Percentiles rank a stretch among this genome's conserved stretches.
phyloP scores from a whole-genome alignment of 2,888 invertebrate genomes.

The Pegoplata infirma region DNA sequence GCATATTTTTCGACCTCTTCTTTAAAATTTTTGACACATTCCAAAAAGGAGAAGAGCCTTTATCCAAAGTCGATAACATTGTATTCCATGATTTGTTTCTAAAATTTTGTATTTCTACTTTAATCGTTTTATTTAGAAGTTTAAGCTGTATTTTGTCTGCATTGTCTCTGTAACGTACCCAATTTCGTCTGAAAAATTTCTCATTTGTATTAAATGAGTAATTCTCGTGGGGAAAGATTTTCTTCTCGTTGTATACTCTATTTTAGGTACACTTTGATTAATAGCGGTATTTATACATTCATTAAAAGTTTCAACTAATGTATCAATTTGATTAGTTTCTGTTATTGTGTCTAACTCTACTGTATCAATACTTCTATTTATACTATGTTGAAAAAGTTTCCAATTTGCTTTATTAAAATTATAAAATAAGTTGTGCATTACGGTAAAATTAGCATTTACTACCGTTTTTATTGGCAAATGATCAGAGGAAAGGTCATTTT shows the following conservation, averaged over 20 bases:
- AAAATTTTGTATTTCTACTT: conserved; percentile 2
- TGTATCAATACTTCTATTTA: neutral
- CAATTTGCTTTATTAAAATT: conserved; percentile 11
- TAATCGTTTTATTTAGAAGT: neutral
- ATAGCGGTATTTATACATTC: neutral
- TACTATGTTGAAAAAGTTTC: neutral
- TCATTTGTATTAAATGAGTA: neutral
- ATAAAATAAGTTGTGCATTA: neutral
- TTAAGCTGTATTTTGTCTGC: conserved; percentile 1
- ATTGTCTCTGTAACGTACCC: conserved; percentile 1
- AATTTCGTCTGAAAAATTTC: neutral
- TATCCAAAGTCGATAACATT: conserved; percentile 15
- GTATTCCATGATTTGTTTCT: conserved; percentile 1
- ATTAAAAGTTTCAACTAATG: neutral
- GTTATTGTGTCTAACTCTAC: neutral
- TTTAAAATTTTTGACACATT: neutral
- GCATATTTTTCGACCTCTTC: neutral
- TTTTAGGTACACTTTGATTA: conserved; percentile 11
- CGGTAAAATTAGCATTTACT: conserved; percentile 9
- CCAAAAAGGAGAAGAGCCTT: conserved; percentile 2
- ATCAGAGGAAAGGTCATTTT: conserved; percentile 4
- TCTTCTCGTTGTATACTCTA: neutral
- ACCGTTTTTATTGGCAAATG: conserved; percentile 16
- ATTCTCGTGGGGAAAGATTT: conserved; percentile 4
- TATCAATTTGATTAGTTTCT: neutral